Conservation (phyloP, 1,140 invertebrate species). For the Metopolophium dirhodum region DNA sequence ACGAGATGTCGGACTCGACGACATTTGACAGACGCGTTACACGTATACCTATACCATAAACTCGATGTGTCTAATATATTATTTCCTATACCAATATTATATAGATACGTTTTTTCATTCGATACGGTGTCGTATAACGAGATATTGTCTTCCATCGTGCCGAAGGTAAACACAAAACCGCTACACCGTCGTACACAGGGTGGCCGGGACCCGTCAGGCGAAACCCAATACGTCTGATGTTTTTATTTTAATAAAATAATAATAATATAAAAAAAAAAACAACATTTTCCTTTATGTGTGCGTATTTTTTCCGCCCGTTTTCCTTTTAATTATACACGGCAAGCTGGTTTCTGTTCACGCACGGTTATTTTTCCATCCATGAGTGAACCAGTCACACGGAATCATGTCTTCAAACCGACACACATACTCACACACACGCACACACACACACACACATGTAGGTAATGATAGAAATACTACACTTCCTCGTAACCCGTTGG, state of each 20-base stretch:
- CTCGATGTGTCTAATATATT: constrained; percentile 8
- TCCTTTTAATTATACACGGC: constrained; percentile 54
- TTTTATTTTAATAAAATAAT: constrained; percentile 45
- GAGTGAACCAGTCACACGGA: constrained; percentile 56
- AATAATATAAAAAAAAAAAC: constrained; percentile 32
- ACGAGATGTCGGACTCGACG: constrained; percentile 25
- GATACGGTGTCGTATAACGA: constrained; percentile 54
- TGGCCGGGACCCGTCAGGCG: constrained; percentile 44
- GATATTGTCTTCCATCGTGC: constrained; percentile 39
- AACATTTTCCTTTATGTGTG: constrained; percentile 28
- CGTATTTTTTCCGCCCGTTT: constrained; percentile 56
- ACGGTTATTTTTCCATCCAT: constrained; percentile 56
- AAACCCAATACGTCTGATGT: constrained; percentile 56
- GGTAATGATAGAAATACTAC: constrained; percentile 44
- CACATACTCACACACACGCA: not conserved
- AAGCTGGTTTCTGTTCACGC: constrained; percentile 49
- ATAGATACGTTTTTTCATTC: not conserved
- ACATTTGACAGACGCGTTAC: constrained; percentile 46
- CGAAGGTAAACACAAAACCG: constrained; percentile 42
- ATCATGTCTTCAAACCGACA: constrained; percentile 49
- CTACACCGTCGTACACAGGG: constrained; percentile 34
- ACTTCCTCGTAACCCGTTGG: constrained; percentile 39
- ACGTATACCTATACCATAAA: not conserved
- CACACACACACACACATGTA: not conserved
- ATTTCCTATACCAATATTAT: not conserved